These are phyloP conservation scores for Merops nubicus DNA, from an alignment of 2,113 vertebrate genomes.

Conservation along the genomic window DNA sequence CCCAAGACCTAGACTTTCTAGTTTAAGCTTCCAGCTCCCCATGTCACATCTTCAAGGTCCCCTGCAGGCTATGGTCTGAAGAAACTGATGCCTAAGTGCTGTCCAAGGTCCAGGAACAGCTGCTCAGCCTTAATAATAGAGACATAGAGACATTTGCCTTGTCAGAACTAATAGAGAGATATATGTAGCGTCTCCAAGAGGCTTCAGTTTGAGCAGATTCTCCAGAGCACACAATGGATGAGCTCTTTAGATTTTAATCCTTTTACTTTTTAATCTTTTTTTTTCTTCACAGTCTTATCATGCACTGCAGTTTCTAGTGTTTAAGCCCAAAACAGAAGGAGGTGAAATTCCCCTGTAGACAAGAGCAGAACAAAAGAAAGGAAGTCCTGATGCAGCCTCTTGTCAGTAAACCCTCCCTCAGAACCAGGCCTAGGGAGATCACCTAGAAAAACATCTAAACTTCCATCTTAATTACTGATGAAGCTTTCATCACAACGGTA, in stretches of 20 bases:
- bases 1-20: not conserved
- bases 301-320: not conserved
- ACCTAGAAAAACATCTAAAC: not conserved
- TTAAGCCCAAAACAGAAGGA: not conserved
- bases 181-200: not conserved
- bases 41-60: not conserved
- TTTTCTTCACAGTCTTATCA: slow-evolving; percentile 3
- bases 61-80: not conserved
- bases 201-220: not conserved
- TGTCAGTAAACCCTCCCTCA: not conserved
- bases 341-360: not conserved
- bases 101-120: not conserved
- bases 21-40: not conserved
- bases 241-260: slow-evolving; percentile 47
- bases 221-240: not conserved
- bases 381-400: not conserved
- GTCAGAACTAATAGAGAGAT: not conserved
- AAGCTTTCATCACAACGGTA: not conserved
- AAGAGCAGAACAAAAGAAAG: not conserved
- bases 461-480: not conserved
- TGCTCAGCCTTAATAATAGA: not conserved
- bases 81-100: not conserved
- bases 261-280: slow-evolving; percentile 46
- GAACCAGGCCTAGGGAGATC: not conserved
- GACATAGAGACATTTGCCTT: not conserved